A percentile compares a stretch with the other conserved stretches of the same genome.
These are phyloP conservation scores for Saturnia japonica DNA, from an alignment of 2,888 invertebrate species.

Conservation along the genomic window DNA sequence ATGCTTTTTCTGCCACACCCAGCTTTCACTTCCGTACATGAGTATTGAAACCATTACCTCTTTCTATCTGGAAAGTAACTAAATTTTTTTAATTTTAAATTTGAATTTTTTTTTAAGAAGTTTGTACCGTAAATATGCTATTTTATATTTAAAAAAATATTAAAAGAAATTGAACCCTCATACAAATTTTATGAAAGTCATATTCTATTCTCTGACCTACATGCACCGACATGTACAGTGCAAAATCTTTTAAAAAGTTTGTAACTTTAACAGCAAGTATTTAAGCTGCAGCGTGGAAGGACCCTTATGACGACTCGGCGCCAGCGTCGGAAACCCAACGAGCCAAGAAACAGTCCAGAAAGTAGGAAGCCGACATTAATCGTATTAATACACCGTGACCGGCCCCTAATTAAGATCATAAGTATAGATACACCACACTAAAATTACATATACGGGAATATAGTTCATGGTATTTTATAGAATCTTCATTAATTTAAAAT, in stretches of 20 bases:
- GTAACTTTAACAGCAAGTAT: not conserved
- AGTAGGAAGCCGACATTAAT: conserved; percentile 56
- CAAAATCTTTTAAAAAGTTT: too few species aligned
- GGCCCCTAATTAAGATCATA: conserved; percentile 63
- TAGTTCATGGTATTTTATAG: conserved; percentile 27
- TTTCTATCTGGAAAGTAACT: too few species aligned
- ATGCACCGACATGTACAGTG: too few species aligned
- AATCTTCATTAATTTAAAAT: conserved; percentile 13
- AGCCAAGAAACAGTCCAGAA: conserved; percentile 60
- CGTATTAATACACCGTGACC: conserved; percentile 69
- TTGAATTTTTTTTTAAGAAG: not conserved
- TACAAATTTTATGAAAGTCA: not conserved
- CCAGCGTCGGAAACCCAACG: conserved; percentile 51
- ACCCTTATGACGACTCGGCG: conserved; percentile 37
- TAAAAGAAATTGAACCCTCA: not conserved
- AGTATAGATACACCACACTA: conserved; percentile 42
- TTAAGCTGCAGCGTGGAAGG: conserved; percentile 12
- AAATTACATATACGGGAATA: conserved; percentile 15
- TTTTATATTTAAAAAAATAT: not conserved
- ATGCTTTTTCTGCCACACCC: too few species aligned
- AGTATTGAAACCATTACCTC: too few species aligned
- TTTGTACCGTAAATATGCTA: not conserved
- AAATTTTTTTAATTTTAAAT: too few species aligned
- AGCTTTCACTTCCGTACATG: too few species aligned
- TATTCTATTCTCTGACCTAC: not conserved